phyloP scores from a whole-genome alignment of 2,888 invertebrate genomes.

The Tethea ocularis region DNA sequence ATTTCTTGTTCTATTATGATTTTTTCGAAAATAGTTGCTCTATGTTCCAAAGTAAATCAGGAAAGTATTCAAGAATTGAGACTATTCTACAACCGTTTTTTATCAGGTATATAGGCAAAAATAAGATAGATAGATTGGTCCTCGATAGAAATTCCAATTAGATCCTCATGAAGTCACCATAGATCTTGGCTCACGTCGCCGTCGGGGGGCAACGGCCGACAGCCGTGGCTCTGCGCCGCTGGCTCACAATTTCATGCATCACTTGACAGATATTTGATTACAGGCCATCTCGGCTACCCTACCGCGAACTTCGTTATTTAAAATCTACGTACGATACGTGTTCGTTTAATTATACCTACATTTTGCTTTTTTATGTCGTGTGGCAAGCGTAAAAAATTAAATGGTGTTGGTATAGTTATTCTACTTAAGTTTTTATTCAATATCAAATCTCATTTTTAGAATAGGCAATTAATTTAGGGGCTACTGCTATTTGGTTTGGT shows the following conservation, averaged over 20 bases:
- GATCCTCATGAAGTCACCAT: constrained; percentile 24
- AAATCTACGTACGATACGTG: constrained; percentile 1
- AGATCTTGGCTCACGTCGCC: constrained; percentile 42
- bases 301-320: constrained; percentile 35
- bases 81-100: background rate
- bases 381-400: background rate
- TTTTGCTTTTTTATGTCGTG: background rate
- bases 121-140: background rate
- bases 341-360: constrained; percentile 8
- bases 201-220: constrained; percentile 62
- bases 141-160: constrained; percentile 21
- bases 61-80: background rate
- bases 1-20: too few relatives aligned
- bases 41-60: too few relatives aligned
- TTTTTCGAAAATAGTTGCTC: too few relatives aligned
- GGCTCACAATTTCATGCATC: constrained; percentile 74
- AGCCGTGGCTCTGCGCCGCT: constrained; percentile 24
- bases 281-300: constrained; percentile 44
- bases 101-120: too few relatives aligned
- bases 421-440: background rate
- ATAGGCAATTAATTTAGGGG: background rate
- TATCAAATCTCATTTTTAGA: background rate
- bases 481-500: too few relatives aligned
- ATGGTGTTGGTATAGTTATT: background rate
- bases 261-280: constrained; percentile 77